These are phyloP conservation scores for Cyanistes caeruleus DNA, from an alignment of 2,113 vertebrate genomes.

Conservation along the genomic window DNA sequence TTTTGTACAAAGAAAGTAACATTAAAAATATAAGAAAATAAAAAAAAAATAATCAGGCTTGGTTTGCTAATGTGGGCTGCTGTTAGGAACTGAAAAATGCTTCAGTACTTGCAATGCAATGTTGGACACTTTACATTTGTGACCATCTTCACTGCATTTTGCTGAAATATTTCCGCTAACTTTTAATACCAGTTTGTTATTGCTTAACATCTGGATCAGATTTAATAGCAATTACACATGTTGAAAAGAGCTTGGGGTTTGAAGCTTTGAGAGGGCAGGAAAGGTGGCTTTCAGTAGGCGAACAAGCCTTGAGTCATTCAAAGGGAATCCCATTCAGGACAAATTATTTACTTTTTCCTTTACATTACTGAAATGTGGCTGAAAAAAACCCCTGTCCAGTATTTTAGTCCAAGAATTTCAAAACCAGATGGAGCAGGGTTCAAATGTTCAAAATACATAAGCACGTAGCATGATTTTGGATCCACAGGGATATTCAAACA, in stretches of 20 bases:
- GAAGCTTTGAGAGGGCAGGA: neutral
- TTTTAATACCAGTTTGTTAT: conserved; percentile 1
- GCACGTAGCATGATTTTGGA: neutral
- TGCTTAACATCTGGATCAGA: conserved; percentile 24
- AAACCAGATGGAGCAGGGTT: neutral
- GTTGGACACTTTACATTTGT: neutral
- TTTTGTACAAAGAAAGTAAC: neutral
- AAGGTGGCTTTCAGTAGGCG: neutral
- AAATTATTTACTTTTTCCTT: neutral
- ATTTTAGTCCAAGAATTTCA: neutral
- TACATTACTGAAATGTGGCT: neutral
- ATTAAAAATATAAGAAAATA: neutral
- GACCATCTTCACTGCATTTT: neutral
- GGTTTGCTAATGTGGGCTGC: neutral
- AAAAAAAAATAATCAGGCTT: neutral
- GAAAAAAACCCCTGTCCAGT: rapidly evolving
- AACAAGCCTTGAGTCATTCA: neutral
- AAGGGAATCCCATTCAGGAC: neutral
- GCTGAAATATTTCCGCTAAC: neutral
- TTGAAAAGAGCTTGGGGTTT: neutral
- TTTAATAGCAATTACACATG: conserved; percentile 1
- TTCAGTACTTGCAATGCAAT: neutral
- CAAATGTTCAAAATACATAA: neutral
- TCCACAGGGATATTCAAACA: neutral
- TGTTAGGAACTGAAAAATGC: neutral